phyloP scores from a whole-genome alignment of 2,888 invertebrate genomes.

The Empis livida region DNA sequence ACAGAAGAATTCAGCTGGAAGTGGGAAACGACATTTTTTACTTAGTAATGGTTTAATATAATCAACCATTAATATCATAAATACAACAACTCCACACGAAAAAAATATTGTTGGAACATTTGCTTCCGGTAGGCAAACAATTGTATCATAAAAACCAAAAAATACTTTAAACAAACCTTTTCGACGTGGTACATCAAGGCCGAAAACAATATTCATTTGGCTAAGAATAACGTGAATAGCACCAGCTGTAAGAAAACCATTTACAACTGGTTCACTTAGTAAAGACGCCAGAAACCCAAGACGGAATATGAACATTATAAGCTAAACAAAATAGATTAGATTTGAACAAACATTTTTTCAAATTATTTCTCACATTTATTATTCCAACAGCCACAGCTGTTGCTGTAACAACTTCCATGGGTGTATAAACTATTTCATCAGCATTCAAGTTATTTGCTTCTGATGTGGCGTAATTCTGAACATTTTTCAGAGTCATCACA shows the following conservation, averaged over 20 bases:
- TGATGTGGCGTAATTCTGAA: slow-evolving; percentile 39
- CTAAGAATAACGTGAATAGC: slow-evolving; percentile 56
- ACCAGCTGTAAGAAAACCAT: slow-evolving; percentile 57
- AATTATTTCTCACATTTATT: slow-evolving; percentile 41
- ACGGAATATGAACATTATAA: slow-evolving; percentile 44
- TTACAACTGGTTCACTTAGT: slow-evolving; percentile 51
- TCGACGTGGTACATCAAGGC: slow-evolving; percentile 41
- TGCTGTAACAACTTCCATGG: slow-evolving; percentile 56
- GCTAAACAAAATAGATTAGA: too few relatives aligned
- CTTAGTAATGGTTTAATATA: slow-evolving; percentile 45
- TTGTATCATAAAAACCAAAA: slow-evolving; percentile 15
- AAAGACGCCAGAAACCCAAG: slow-evolving; percentile 47
- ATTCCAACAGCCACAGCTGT: slow-evolving; percentile 59
- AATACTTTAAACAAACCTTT: slow-evolving; percentile 48
- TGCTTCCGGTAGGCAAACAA: slow-evolving; percentile 20
- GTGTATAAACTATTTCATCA: slow-evolving; percentile 33
- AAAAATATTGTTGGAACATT: slow-evolving; percentile 50
- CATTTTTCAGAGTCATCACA: slow-evolving; percentile 70
- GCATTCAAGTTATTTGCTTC: neutral
- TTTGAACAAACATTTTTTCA: too few relatives aligned
- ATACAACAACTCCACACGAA: slow-evolving; percentile 45
- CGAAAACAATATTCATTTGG: slow-evolving; percentile 51
- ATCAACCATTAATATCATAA: slow-evolving; percentile 51
- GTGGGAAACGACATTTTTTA: slow-evolving; percentile 49
- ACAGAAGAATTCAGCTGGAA: slow-evolving; percentile 62